Base-by-base conservation (phyloP, 2,888 invertebrate species). In the Digitonthophagus gazella region DNA sequence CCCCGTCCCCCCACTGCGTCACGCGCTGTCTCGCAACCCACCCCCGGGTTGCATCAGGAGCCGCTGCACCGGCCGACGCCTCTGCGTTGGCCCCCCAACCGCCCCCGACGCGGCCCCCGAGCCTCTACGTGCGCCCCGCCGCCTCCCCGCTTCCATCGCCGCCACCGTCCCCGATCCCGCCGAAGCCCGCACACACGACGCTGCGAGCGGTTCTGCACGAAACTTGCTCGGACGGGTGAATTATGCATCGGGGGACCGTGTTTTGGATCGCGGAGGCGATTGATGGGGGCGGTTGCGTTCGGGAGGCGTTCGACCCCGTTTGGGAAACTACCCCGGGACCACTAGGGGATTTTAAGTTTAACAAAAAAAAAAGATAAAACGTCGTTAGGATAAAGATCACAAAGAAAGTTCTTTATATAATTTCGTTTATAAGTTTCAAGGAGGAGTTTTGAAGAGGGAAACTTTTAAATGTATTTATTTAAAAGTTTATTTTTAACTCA, bases 1-100 rank as follows among this genome's bases (percentile, higher is more conserved):
- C 70, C 65, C 67, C 67, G 57, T 28, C 57, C 64, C 61, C 69
- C 58, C 64, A 56, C 71, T 58, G 66, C 69, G 69, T 68, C 69
- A 61, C 57, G 66, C 68, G 68, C 68, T 65, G 64, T 65, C 68
- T 65, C 68, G 65, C 68, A 68, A 44, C 58, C 64, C 54, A 61
- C 28, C 64, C 63, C 67, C 19, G 18, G 22, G 55, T 14, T 56
- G 16, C 68, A 63, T 56, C 64, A 20, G 58, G 66, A 22, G 15
- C 16, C 58, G 58, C 61, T 58, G 28, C 44, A 44, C 58, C 58
- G 16, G 54, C 67, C 61, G 68, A 58, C 64, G 22, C 61, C 68
- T 19, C 70, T 64, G 18, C 20, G 65, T 20, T 65, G 28, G 44
- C 28, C 64, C 58, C 28, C 14, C 61, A 28, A 14, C 1, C 14